Evolutionary conservation across 2,113 vertebrate species (phyloP).

Genomic region (Sciurus niger): DNA sequence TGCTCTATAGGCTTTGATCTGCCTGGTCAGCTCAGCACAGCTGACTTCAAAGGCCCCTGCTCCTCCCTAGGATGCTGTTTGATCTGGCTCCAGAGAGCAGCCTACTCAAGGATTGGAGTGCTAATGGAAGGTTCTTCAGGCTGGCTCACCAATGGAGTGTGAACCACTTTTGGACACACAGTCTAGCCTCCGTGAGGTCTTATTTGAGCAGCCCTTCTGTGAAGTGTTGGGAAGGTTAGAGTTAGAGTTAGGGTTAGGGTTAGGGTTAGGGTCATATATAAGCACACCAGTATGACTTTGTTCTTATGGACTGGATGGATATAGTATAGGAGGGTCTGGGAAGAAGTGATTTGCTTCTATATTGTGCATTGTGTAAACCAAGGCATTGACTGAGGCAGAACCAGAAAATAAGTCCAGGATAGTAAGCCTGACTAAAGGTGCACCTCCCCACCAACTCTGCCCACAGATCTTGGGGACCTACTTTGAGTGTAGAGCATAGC

Average conservation of each 20-base stretch:
- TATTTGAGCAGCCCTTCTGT: slow-evolving; percentile 16
- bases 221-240: neutral
- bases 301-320: neutral
- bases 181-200: slow-evolving; percentile 49
- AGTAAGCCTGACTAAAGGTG: neutral
- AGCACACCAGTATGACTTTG: neutral
- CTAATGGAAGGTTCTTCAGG: slow-evolving; percentile 66
- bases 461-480: slow-evolving; percentile 74
- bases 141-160: slow-evolving; percentile 44
- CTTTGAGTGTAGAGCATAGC: slow-evolving; percentile 94
- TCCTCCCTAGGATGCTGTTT: slow-evolving; percentile 80
- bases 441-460: neutral
- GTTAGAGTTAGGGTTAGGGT: neutral
- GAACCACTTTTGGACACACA: slow-evolving; percentile 70
- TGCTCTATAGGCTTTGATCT: slow-evolving; percentile 74
- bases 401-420: slow-evolving; percentile 19
- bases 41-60: slow-evolving; percentile 73
- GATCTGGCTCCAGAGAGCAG: slow-evolving; percentile 78
- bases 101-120: slow-evolving; percentile 51
- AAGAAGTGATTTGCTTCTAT: neutral
- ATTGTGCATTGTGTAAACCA: neutral
- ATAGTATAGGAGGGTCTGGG: neutral
- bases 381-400: neutral
- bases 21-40: slow-evolving; percentile 72
- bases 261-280: neutral